These are phyloP conservation scores for Prietella phreatophila DNA, from an alignment of 2,113 vertebrate species.

Conservation along the genomic window DNA sequence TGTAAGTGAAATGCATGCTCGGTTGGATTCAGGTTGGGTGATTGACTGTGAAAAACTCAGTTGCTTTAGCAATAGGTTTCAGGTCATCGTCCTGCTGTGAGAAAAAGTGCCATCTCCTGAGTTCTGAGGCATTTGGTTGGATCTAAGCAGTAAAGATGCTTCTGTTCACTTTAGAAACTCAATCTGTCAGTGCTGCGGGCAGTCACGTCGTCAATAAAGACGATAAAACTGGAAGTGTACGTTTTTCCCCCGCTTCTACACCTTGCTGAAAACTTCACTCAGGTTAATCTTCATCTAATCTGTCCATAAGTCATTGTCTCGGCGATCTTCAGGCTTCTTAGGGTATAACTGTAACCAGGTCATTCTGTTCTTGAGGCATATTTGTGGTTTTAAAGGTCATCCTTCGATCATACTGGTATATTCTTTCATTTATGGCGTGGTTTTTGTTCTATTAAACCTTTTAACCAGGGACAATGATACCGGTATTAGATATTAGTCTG, in stretches of 20 bases:
- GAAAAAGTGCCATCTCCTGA: conserved; percentile 24
- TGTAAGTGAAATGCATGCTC: conserved; percentile 19
- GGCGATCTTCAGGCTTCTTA: neutral
- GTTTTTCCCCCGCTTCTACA: neutral
- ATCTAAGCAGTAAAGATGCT: conserved; percentile 17
- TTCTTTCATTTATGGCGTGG: neutral
- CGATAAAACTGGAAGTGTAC: conserved; percentile 10
- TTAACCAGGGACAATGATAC: neutral
- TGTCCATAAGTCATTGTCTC: conserved; percentile 16
- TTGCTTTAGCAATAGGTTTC: conserved; percentile 12
- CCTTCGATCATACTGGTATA: neutral
- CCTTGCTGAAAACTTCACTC: conserved; percentile 12
- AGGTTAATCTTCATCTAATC: conserved; percentile 28
- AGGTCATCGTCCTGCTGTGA: conserved; percentile 25
- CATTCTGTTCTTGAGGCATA: neutral
- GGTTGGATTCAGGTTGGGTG: conserved; percentile 17
- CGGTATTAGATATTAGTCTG: neutral
- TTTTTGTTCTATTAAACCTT: neutral
- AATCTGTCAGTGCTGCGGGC: conserved; percentile 5
- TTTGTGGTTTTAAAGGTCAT: conserved; percentile 56
- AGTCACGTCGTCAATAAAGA: conserved; percentile 16
- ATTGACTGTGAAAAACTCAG: conserved; percentile 22
- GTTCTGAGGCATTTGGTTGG: conserved; percentile 20
- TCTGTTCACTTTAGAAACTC: conserved; percentile 8
- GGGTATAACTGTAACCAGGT: neutral